Evolutionary conservation across 1,140 invertebrate species (phyloP).

Genomic region (Globodera ellingtonae): DNA sequence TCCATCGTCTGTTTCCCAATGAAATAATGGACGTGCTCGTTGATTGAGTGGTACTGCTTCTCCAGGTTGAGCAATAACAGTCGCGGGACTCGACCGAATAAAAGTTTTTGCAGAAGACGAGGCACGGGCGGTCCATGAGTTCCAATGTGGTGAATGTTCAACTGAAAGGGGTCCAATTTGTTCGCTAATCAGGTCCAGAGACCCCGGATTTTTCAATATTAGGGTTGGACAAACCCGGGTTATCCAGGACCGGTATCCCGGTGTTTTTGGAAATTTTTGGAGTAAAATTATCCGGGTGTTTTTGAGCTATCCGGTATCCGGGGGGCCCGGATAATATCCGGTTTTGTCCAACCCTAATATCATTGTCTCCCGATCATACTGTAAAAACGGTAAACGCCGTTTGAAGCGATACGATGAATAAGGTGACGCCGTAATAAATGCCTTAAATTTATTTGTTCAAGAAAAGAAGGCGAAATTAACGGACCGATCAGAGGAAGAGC

Average conservation of each 20-base stretch:
- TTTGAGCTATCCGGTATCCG: too few species aligned
- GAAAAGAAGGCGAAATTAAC: constrained; percentile 66
- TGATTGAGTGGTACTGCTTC: constrained; percentile 58
- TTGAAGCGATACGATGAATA: constrained; percentile 84
- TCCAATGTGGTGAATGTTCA: constrained; percentile 85
- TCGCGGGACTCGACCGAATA: constrained; percentile 70
- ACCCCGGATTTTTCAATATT: too few species aligned
- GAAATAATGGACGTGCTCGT: constrained; percentile 60
- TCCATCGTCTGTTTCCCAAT: constrained; percentile 42
- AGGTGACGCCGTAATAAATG: constrained; percentile 86
- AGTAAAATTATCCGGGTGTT: too few species aligned
- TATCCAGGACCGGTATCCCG: too few species aligned
- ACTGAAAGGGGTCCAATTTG: constrained; percentile 34
- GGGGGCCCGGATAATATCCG: too few species aligned
- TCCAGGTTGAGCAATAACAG: constrained; percentile 69
- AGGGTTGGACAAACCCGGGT: too few species aligned
- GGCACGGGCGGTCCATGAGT: constrained; percentile 78
- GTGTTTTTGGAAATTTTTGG: too few species aligned
- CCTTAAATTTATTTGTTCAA: constrained; percentile 67
- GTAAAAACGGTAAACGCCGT: constrained; percentile 77
- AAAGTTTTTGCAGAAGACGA: constrained; percentile 73
- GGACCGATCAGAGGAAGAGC: constrained; percentile 80
- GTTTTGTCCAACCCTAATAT: too few species aligned
- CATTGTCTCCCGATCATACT: constrained; percentile 22
- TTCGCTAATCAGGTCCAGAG: too few species aligned